Evolutionary conservation across 2,888 invertebrate species (phyloP).

Genomic region (Limnephilus rhombicus): DNA sequence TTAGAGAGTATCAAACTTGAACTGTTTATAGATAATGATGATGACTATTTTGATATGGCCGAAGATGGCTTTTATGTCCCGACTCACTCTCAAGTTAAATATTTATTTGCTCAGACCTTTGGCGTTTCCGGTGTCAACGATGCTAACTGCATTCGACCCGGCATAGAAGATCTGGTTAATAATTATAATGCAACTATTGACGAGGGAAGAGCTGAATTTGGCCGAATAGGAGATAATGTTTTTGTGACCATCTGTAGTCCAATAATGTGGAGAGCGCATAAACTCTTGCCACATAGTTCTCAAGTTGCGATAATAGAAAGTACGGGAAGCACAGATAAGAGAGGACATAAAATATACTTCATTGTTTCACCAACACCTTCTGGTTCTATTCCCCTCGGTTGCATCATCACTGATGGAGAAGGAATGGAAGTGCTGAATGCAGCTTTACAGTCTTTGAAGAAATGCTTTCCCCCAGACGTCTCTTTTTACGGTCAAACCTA

Average conservation of each 20-base stretch:
- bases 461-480: slow-evolving; percentile 56
- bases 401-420: slow-evolving; percentile 58
- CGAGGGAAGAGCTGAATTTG: slow-evolving; percentile 57
- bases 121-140: slow-evolving; percentile 52
- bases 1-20: slow-evolving; percentile 62
- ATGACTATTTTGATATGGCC: slow-evolving; percentile 60
- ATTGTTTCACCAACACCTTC: slow-evolving; percentile 60
- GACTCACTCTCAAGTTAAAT: slow-evolving; percentile 59
- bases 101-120: slow-evolving; percentile 61
- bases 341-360: slow-evolving; percentile 60
- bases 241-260: slow-evolving; percentile 62
- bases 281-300: slow-evolving; percentile 55
- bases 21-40: slow-evolving; percentile 62
- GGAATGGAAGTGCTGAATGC: slow-evolving; percentile 52
- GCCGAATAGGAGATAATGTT: slow-evolving; percentile 53
- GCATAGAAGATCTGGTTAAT: slow-evolving; percentile 55
- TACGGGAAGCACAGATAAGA: slow-evolving; percentile 56
- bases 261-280: slow-evolving; percentile 60
- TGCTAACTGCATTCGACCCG: slow-evolving; percentile 43
- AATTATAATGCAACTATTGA: slow-evolving; percentile 56
- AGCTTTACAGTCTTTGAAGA: slow-evolving; percentile 52
- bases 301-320: slow-evolving; percentile 59
- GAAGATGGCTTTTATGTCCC: slow-evolving; percentile 61
- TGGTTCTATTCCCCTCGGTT: slow-evolving; percentile 61
- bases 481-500: slow-evolving; percentile 59